Conservation (phyloP, 2,888 invertebrate species). For the Sceliomorpha sp. region DNA sequence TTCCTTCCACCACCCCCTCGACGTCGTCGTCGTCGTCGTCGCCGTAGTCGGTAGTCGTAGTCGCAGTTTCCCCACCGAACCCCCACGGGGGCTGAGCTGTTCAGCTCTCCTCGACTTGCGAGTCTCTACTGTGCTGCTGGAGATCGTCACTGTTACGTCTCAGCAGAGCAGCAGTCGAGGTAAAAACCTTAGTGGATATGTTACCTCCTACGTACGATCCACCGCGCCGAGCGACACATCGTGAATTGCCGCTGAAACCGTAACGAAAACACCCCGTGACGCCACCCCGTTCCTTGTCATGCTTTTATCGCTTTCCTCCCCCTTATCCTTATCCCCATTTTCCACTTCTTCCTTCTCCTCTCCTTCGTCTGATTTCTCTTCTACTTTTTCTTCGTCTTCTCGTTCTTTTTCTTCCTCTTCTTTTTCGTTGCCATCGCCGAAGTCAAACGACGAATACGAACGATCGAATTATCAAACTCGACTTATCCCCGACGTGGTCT, state of each 20-base stretch:
- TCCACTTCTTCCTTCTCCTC: conserved; percentile 30
- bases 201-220: conserved; percentile 47
- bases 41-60: no score
- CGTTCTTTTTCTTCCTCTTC: conserved; percentile 27
- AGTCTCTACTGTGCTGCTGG: conserved; percentile 16
- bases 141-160: conserved; percentile 11
- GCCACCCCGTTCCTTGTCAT: conserved; percentile 6
- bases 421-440: conserved; percentile 33
- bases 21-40: no score
- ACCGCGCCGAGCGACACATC: conserved; percentile 61
- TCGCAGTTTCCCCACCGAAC: conserved; percentile 46
- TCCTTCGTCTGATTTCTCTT: conserved; percentile 44
- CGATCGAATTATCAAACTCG: conserved; percentile 71
- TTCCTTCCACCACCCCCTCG: conserved; percentile 46
- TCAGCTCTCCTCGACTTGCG: conserved; percentile 55
- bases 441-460: conserved; percentile 72
- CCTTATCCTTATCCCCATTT: conserved; percentile 27
- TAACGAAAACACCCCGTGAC: conserved; percentile 55
- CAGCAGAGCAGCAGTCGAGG: conserved; percentile 33
- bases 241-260: conserved; percentile 62
- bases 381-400: conserved; percentile 36
- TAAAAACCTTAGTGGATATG: conserved; percentile 45
- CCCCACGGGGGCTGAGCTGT: conserved; percentile 53
- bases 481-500: conserved; percentile 13
- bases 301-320: conserved; percentile 3